Evolutionary conservation across 2,797 vertebrate genomes (phyloP), one percentile per base, ranked within the genome.

Genomic region (Propithecus deckenii): DNA sequence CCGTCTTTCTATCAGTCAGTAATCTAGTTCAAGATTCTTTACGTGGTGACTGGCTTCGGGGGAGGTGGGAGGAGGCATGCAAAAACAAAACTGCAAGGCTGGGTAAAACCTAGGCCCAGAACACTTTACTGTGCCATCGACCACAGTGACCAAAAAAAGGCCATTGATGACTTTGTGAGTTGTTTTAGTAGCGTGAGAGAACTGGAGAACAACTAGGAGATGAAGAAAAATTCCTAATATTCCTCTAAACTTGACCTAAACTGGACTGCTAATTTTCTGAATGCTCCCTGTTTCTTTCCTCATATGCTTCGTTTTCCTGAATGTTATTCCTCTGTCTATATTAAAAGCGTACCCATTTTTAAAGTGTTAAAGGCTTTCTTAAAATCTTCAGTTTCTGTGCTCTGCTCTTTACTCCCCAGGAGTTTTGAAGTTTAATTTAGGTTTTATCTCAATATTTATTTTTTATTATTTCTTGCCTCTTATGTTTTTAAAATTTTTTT

Each of bases 401-500:
- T 91, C 48, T 78, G 15, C 20, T 78, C 18, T 88, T 86, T 85
- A 50, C 32, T 72, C 28, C 67, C 46, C 4, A 46, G 7, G 38
- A 76, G 38, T 92, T 87, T 55, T 95, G 38, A 69, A 65, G 75
- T 88, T 92, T 93, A 86, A 59, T 89, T 93, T 59, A 63, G 2
- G 38, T 94, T 95, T 76, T 17, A 74, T 75, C 7, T 25, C 41
- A 48, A 17, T 83, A 74, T 75, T 91, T 75, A 5, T 59, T 72
- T 67, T 86, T 46, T 50, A 6, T 38, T 74, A 35, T 78, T 96
- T 90, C 32, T 61, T 86, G 2, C 11, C 32, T 55, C 35, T 25
- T 79, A 0, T 50, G 32, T 65, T n/a, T 61, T 59, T 28, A 4
- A 59, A 65, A n/a, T n/a, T 18, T n/a, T n/a, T 65, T 65, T 8